Evolutionary conservation across 2,888 invertebrate genomes (phyloP).

Genomic region (Deroplatys truncata): DNA sequence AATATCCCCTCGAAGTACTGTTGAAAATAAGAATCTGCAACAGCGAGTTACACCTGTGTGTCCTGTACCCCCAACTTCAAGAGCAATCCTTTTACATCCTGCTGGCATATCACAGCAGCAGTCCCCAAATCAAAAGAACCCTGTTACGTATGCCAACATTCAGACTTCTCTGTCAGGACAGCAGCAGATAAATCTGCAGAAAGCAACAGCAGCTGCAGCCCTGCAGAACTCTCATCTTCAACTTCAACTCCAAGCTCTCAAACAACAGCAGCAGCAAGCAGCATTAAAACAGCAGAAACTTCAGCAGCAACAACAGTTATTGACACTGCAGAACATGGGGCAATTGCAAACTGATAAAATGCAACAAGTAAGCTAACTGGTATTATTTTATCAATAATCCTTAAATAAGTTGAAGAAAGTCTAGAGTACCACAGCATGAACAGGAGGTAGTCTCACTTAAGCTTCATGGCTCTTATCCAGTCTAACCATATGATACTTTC

Average conservation of each 20-base stretch:
- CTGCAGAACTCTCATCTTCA: conserved; percentile 29
- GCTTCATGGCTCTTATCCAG: no score
- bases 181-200: conserved; percentile 13
- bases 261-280: not conserved
- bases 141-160: not conserved
- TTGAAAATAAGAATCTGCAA: not conserved
- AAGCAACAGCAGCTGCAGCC: conserved; percentile 6
- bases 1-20: not conserved
- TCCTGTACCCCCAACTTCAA: not conserved
- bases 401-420: no score
- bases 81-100: not conserved
- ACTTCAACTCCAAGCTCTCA: conserved; percentile 32
- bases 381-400: no score
- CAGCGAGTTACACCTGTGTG: not conserved
- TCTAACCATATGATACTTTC: no score
- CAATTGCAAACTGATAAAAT: conserved; percentile 36
- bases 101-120: not conserved
- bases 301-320: conserved; percentile 24
- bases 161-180: not conserved
- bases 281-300: not conserved
- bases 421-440: no score
- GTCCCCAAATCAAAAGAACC: not conserved
- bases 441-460: no score
- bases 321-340: conserved; percentile 34
- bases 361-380: conserved; percentile 33